Base-by-base conservation (phyloP, 2,888 invertebrate species). In the Leptopilina drosophilae region DNA sequence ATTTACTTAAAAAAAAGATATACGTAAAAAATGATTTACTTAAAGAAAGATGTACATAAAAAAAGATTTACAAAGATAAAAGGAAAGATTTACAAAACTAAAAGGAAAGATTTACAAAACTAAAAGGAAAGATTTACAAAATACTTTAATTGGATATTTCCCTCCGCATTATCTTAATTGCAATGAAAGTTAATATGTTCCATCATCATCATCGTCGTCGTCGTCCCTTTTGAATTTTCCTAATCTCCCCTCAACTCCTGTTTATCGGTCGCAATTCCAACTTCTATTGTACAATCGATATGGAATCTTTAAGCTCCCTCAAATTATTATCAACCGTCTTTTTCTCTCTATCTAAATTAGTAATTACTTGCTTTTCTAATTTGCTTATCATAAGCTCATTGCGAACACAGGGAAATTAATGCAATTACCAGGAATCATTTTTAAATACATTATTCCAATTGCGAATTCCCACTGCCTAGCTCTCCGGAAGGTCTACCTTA, bases 291-390 rank as follows among this genome's bases (percentile, higher is more conserved):
- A 26, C 20, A 69, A 69, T 49, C 49, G 12, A 53, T 20, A 56
- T 9, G 14, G 8, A 33, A 73, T 73, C 56, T 56, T 33, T 56
- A 14, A 73, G 53, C 8, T 73, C n/a, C 33, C 12, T 14, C 26
- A 20, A 49, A 73, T 73, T 73, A 73, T 73, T 73, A 56, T 20
- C 9, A 4, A n/a, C 56, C 8, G 14, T 15, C 11, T 20, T 6
- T 73, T 9, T 1, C 33, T 73, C n/a, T 1, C 33, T 73, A 73
- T 73, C 73, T 40, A 26, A 9, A 33, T 15, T 33, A 26, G 53
- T 73, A 73, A 73, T 42, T 42, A 42, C 1, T 73, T 73, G 12
- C 73, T 8, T 56, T 73, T 8, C 56, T 73, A 73, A 73, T 73
- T 73, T 33, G 73, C 33, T 73, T 56, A 56, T 73, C 56, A 73